Evolutionary conservation across 2,113 vertebrate species (phyloP).

Genomic region (Tetrax tetrax): DNA sequence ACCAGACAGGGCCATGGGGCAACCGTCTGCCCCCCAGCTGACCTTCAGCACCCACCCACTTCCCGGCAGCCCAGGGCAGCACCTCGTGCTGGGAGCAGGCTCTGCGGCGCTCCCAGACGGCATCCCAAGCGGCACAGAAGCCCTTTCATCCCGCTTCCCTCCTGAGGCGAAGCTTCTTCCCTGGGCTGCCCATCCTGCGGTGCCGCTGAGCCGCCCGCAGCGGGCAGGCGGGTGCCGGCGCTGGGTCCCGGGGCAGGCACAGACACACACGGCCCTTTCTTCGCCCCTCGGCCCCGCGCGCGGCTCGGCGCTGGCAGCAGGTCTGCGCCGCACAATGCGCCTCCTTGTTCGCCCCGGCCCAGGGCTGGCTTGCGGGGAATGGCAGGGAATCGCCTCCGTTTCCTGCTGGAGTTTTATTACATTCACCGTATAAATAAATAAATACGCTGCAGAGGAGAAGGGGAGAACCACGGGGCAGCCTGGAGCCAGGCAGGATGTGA

Average conservation of each 20-base stretch:
- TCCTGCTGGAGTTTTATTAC: constrained; percentile 74
- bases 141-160: not conserved
- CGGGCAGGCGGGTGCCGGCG: not conserved
- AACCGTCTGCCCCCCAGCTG: accelerated
- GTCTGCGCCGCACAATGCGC: constrained; percentile 14
- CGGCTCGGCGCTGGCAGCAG: constrained; percentile 5
- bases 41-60: not conserved
- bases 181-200: accelerated
- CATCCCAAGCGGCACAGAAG: not conserved
- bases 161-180: not conserved
- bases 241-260: not conserved
- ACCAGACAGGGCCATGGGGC: accelerated
- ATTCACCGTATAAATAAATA: constrained; percentile 71
- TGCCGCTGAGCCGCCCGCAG: accelerated
- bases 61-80: not conserved
- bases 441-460: constrained; percentile 37
- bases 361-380: constrained; percentile 49
- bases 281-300: not conserved
- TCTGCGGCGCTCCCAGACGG: not conserved
- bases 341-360: constrained; percentile 56
- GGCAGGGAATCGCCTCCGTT: constrained; percentile 71
- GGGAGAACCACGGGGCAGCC: not conserved
- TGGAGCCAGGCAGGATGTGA: constrained; percentile 12
- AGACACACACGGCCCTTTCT: constrained; percentile 41
- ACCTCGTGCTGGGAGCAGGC: not conserved